Conservation (phyloP, 2,113 vertebrate species). For the Athene cunicularia region DNA sequence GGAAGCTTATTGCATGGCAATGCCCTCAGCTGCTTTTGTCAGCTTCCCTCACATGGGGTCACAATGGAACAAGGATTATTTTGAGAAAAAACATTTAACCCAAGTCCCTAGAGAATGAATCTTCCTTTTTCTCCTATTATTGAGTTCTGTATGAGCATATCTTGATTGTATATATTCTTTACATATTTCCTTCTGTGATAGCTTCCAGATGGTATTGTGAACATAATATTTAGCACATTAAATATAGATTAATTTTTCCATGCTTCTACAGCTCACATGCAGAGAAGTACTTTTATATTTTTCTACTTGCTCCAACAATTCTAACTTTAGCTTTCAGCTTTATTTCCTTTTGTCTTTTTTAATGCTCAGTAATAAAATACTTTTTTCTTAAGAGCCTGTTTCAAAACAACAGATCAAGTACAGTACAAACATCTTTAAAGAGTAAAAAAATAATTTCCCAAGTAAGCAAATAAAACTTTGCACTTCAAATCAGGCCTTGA, state of each 20-base stretch:
- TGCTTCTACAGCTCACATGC: background rate
- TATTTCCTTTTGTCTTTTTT: slow-evolving; percentile 53
- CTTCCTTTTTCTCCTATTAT: slow-evolving; percentile 4
- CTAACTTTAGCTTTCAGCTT: slow-evolving; percentile 36
- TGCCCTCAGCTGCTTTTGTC: slow-evolving; percentile 12
- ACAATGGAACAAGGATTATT: slow-evolving; percentile 33
- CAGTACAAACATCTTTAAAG: slow-evolving; percentile 79
- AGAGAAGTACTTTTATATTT: slow-evolving; percentile 28
- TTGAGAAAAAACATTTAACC: slow-evolving; percentile 47
- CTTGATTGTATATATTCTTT: slow-evolving; percentile 45
- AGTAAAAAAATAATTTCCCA: slow-evolving; percentile 84
- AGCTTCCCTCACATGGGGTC: background rate
- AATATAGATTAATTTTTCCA: slow-evolving; percentile 50
- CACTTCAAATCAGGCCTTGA: slow-evolving; percentile 85
- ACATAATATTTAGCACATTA: slow-evolving; percentile 50
- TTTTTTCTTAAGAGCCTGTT: slow-evolving; percentile 63
- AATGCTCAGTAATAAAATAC: slow-evolving; percentile 61
- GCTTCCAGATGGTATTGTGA: slow-evolving; percentile 53
- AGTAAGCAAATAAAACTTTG: slow-evolving; percentile 90
- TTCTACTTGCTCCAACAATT: slow-evolving; percentile 23
- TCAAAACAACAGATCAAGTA: slow-evolving; percentile 78
- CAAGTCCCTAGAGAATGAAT: background rate
- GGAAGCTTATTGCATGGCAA: slow-evolving; percentile 28
- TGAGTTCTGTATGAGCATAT: background rate
- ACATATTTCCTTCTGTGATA: slow-evolving; percentile 6